A percentile compares a stretch with the other conserved stretches of the same genome.
Conservation (phyloP, 2,888 invertebrate genomes). For the Coecobrya sp. region DNA sequence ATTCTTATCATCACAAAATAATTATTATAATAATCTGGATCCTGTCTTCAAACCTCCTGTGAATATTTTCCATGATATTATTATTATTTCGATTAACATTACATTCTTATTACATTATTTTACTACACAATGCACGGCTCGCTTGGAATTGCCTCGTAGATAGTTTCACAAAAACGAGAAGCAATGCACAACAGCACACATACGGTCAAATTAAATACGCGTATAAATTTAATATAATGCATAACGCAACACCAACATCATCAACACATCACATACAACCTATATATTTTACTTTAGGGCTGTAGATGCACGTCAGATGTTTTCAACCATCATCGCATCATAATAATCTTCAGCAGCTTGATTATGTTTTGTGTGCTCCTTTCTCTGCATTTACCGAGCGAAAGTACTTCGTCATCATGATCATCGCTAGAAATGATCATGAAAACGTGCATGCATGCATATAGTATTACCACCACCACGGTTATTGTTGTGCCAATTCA, state of each 20-base stretch:
- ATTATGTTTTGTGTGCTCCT: conserved; percentile 56
- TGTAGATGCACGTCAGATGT: conserved; percentile 76
- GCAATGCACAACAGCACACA: conserved; percentile 12
- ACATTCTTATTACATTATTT: conserved; percentile 57
- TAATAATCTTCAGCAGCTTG: conserved; percentile 72
- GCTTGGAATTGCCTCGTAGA: neutral
- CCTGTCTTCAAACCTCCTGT: conserved; percentile 77
- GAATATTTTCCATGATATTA: conserved; percentile 75
- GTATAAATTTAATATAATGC: conserved; percentile 59
- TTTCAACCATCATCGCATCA: conserved; percentile 79
- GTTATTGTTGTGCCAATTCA: conserved; percentile 66
- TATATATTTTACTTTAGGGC: conserved; percentile 68
- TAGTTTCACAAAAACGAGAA: neutral
- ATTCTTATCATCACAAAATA: conserved; percentile 74
- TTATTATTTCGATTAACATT: conserved; percentile 62
- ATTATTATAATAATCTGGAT: conserved; percentile 79
- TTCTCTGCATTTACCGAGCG: conserved; percentile 6
- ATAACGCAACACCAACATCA: conserved; percentile 40
- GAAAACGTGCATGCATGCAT: conserved; percentile 60
- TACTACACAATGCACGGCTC: conserved; percentile 15
- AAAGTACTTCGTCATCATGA: conserved; percentile 57
- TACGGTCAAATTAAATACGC: conserved; percentile 32
- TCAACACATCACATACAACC: conserved; percentile 62
- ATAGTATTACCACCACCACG: conserved; percentile 20
- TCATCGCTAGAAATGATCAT: conserved; percentile 34